Base-by-base conservation (phyloP, 2,888 invertebrate genomes). In the Volucella inflata region DNA sequence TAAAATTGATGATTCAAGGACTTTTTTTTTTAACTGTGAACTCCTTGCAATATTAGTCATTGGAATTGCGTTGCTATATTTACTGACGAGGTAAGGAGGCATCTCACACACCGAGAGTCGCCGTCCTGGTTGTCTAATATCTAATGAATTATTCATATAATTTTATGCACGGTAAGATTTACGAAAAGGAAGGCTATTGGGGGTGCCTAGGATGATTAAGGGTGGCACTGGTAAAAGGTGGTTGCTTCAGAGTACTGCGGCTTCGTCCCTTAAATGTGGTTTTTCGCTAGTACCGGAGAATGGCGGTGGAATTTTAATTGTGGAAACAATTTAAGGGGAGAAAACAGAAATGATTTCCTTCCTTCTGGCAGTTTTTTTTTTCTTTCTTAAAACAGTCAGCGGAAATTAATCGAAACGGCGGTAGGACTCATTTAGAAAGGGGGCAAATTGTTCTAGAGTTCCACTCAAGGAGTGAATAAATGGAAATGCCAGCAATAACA, bases 141-240 rank as follows among this genome's bases (percentile, higher is more conserved):
- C 79, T 79, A 72, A 85, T 85, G 72, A 85, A 85, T 85, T 68
- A 85, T 85, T 85, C 81, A 85, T 85, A 68, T 64, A 81, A 81
- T 77, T 85, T 85, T 72, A 81, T 81, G 81, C 81, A 76, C 68
- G 81, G 55, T 38, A 62, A 46, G 76, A 14, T 21, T 68, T 68
- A 65, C 51, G 75, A 65, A 38, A 11, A 44, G 14, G 12, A 21
- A n/a, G 46, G 38, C 10, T 21, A 9, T 30, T 14, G 12, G n/a
- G 4, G 46, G 30, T 57, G 40, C 4, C 44, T 2, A 44, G 2
- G 12, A 44, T 44, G n/a, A 9, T 44, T 44, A n/a, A 44, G 8
- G 44, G 11, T n/a, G 44, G 44, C 44, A 44, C 44, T 11, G 12
- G 12, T 12, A n/a, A 30, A 30, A 30, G 4, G 30, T 30, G 44